These are phyloP conservation scores for Pararge aegeria DNA, from an alignment of 1,140 invertebrate genomes.

Conservation along the genomic window DNA sequence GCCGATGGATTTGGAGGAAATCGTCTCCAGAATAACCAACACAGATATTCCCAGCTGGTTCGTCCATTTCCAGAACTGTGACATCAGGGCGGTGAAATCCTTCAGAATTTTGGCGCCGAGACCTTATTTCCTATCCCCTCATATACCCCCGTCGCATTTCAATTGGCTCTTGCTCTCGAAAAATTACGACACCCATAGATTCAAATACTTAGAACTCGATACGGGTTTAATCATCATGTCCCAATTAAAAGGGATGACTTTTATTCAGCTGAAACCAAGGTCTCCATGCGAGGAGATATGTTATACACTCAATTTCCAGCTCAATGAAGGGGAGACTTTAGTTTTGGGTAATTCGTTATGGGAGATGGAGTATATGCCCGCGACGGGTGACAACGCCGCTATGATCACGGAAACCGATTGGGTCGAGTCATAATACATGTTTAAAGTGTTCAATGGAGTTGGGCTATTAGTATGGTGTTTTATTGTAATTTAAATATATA, in stretches of 20 bases:
- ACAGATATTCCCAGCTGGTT: conserved; percentile 87
- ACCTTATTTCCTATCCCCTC: conserved; percentile 88
- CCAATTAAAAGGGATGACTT: conserved; percentile 86
- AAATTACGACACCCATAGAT: conserved; percentile 86
- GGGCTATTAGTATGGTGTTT: neutral
- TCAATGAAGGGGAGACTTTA: conserved; percentile 86
- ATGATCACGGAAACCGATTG: conserved; percentile 88
- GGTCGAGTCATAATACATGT: conserved; percentile 76
- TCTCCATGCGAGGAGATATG: conserved; percentile 86
- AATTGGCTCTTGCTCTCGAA: conserved; percentile 91
- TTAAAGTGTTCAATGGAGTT: neutral
- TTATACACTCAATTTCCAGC: conserved; percentile 82
- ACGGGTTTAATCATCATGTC: conserved; percentile 86
- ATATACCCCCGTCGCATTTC: conserved; percentile 87
- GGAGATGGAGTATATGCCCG: conserved; percentile 88
- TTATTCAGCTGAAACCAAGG: conserved; percentile 83
- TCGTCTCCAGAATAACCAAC: conserved; percentile 83
- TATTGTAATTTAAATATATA: neutral
- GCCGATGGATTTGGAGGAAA: conserved; percentile 83
- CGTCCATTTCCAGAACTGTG: conserved; percentile 93
- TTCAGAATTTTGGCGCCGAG: conserved; percentile 85
- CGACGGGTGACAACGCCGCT: conserved; percentile 85
- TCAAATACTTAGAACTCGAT: conserved; percentile 86
- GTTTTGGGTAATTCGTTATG: conserved; percentile 87
- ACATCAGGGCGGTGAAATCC: conserved; percentile 87